Evolutionary conservation across 2,797 vertebrate genomes (phyloP), one percentile per base, ranked within the genome.

Genomic region (Macropus fuliginosus): DNA sequence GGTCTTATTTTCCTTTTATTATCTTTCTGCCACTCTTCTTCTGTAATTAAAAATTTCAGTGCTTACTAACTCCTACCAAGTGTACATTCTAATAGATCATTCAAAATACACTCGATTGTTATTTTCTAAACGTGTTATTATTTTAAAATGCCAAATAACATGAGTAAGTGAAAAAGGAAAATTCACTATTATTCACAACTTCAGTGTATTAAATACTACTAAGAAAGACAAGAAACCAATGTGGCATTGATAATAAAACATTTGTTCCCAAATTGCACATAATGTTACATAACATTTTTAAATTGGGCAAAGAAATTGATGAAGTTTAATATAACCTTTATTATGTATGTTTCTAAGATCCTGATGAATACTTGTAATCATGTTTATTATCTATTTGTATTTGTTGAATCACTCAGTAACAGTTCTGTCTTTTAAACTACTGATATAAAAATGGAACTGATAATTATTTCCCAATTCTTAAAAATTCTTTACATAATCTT

Each of bases 151-250:
- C 10, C n/a, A 8, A 89, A 92, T 55, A 95, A 62, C 92, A 93
- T 56, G 92, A 96, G 27, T 34, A n/a, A 91, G 31, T 93, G 93
- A 96, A 92, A 54, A 92, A 91, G 81, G 95, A 89, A 91, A n/a
- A 55, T 13, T 95, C 50, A 46, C 57, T 54, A 56, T 95, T 97
- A 2, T 52, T 91, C 0, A 94, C 46, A 94, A 74, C 16, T 90
- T 96, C 94, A 94, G 14, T 95, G 74, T 92, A 74, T 94, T 97
- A 91, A 93, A 66, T 94, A 92, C 29, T 97, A 95, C 91, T 95
- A 55, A 94, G 90, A 91, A 92, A 89, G 1, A 4, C 9, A 50
- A 24, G 24, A 87, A 87, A 87, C 0, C 40, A 50, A 4, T 93
- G 18, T 94, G 16, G 21, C 90, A 95, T 96, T 96, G 34, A 54